A percentile compares a stretch with the other conserved stretches of the same genome.
Conservation (phyloP, 2,797 vertebrate species). For the Rhodeus uyekii region DNA sequence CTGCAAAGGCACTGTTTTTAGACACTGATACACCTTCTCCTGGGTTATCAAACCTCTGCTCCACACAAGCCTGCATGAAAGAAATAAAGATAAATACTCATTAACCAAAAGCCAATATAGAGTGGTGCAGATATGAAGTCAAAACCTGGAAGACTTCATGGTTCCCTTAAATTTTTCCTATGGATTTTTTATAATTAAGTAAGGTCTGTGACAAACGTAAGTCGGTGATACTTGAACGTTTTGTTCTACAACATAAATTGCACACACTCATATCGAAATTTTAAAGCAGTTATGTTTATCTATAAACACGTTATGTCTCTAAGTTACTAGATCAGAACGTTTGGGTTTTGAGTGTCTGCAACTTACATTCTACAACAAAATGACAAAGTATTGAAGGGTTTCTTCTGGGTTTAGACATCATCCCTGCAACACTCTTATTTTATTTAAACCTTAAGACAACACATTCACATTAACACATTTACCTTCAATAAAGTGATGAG, state of each 20-base stretch:
- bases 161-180: not conserved
- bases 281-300: not conserved
- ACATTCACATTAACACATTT: no score
- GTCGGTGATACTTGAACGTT: not conserved
- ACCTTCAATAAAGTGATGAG: no score
- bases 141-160: not conserved
- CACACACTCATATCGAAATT: not conserved
- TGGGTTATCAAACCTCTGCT: constrained; percentile 93
- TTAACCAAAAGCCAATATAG: not conserved
- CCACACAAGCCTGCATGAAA: constrained; percentile 86
- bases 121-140: not conserved
- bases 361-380: no score
- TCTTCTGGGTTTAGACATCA: no score
- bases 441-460: no score
- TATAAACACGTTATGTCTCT: no score
- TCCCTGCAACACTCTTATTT: no score
- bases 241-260: no score
- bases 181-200: not conserved
- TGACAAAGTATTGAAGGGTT: no score
- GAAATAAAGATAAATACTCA: not conserved
- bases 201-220: not conserved
- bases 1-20: constrained; percentile 94
- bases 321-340: no score
- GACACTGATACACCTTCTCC: constrained; percentile 87
- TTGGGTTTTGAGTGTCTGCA: no score